Base-by-base conservation (phyloP, 2,113 vertebrate species). In the Cyprinus carpio region DNA sequence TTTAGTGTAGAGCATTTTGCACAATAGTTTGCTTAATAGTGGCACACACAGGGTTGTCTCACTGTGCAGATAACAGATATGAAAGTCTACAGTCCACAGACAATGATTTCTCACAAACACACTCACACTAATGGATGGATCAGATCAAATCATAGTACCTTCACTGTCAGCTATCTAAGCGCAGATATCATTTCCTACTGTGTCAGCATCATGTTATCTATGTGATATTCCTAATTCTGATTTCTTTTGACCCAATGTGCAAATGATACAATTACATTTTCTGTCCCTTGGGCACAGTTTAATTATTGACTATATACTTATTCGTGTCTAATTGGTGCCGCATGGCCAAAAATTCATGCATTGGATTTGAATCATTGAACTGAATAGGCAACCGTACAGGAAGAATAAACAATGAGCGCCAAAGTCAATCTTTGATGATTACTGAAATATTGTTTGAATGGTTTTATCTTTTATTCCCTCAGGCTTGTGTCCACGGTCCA, bases 401-500 rank as follows among this genome's bases (percentile, higher is more conserved):
- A 58, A 58, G 20, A 58, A 40, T 40, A 2, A n/a, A 60, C 40
- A 40, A 11, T 56, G 20, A n/a, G 20, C 2, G 7, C 20, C 20
- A 64, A 27, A 13, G n/a, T n/a, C n/a, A n/a, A n/a, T n/a, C 62
- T 27, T 64, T 29, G 25, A 15, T 62, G 8, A 11, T 65, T 29
- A 29, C 62, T 65, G 62, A 65, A 65, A 27, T 65, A 13, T 65
- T 65, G 12, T 27, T n/a, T n/a, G n/a, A n/a, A n/a, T n/a, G n/a
- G n/a, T n/a, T 62, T 46, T 11, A 46, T 46, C 43, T 65, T 29
- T 71, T 82, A 9, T 85, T 34, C 89, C 82, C 20, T 1, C 87
- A 95, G 95, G 90, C 89, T 93, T 67, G 95, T 95, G 81, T 95
- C 94, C 13, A 95, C 94, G 0, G 89, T 96, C 34, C 95, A 96